Conservation (phyloP, 2,888 invertebrate genomes). For the Timandra comae region DNA sequence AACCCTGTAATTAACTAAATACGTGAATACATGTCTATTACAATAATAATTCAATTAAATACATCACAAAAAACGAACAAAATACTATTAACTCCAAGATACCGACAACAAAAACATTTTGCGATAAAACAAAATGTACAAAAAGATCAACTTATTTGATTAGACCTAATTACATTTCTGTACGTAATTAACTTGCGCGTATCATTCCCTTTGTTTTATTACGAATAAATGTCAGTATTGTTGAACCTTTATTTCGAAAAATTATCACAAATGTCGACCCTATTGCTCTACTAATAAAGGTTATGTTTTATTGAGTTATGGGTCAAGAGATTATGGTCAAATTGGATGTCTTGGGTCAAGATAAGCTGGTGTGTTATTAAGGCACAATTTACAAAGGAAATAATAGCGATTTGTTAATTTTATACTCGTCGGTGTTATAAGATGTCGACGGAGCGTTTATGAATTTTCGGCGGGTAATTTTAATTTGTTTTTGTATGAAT, state of each 20-base stretch:
- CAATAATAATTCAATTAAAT: constrained; percentile 37
- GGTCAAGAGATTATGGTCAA: constrained; percentile 18
- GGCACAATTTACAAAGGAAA: constrained; percentile 67
- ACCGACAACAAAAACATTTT: constrained; percentile 38
- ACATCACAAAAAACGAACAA: constrained; percentile 28
- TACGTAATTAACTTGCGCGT: constrained; percentile 68
- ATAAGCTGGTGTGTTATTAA: constrained; percentile 67
- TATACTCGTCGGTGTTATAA: constrained; percentile 48
- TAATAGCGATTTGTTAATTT: constrained; percentile 72
- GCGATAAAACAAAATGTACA: constrained; percentile 47
- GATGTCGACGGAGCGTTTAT: constrained; percentile 41
- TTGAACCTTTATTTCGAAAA: constrained; percentile 8
- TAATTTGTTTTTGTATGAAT: constrained; percentile 1
- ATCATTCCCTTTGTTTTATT: constrained; percentile 73
- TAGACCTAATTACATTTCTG: constrained; percentile 72
- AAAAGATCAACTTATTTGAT: constrained; percentile 72
- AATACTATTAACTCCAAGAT: constrained; percentile 30
- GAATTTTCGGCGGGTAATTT: constrained; percentile 11
- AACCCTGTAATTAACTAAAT: constrained; percentile 20
- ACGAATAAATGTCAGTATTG: constrained; percentile 37
- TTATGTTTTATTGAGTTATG: constrained; percentile 1
- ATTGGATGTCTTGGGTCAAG: constrained; percentile 61
- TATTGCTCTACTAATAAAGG: constrained; percentile 22
- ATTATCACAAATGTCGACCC: constrained; percentile 26
- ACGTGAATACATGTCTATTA: too few relatives aligned